Conservation (phyloP, 2,888 invertebrate genomes). For the Dolomedes plantarius region DNA sequence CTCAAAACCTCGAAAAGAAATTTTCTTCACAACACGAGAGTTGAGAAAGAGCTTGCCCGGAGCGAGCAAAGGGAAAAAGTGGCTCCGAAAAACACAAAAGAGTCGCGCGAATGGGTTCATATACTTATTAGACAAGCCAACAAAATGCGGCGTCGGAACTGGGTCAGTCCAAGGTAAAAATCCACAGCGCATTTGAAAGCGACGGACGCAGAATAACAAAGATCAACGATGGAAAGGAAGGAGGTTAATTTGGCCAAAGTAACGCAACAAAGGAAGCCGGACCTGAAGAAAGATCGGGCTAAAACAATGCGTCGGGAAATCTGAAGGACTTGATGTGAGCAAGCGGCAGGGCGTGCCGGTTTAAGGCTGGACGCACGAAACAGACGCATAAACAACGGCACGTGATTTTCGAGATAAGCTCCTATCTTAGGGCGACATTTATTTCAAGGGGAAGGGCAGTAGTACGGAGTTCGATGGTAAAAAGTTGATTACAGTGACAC, state of each 20-base stretch:
- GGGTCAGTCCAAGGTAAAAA: conserved; percentile 59
- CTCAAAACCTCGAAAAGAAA: neutral
- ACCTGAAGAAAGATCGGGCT: neutral
- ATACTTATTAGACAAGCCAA: neutral
- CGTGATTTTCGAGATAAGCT: too few relatives aligned
- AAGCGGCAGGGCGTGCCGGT: neutral
- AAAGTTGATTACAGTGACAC: too few relatives aligned
- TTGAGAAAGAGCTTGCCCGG: neutral
- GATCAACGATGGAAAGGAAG: conserved; percentile 18
- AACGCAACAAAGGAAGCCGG: conserved; percentile 38
- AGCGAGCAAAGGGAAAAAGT: neutral
- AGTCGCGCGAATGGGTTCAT: neutral
- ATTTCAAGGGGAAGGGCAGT: too few relatives aligned
- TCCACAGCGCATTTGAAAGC: conserved; percentile 4
- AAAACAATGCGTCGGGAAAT: neutral
- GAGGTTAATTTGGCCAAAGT: conserved; percentile 30
- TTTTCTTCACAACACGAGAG: neutral
- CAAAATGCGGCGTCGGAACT: conserved; percentile 36
- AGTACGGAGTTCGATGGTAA: too few relatives aligned
- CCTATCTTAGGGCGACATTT: too few relatives aligned
- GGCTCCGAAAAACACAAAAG: neutral
- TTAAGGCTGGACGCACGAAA: neutral
- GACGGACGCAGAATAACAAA: conserved; percentile 4
- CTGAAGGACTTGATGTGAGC: neutral
- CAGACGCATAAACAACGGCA: too few relatives aligned